These are phyloP conservation scores for Deroplatys truncata DNA, from an alignment of 2,888 invertebrate species.

Conservation along the genomic window DNA sequence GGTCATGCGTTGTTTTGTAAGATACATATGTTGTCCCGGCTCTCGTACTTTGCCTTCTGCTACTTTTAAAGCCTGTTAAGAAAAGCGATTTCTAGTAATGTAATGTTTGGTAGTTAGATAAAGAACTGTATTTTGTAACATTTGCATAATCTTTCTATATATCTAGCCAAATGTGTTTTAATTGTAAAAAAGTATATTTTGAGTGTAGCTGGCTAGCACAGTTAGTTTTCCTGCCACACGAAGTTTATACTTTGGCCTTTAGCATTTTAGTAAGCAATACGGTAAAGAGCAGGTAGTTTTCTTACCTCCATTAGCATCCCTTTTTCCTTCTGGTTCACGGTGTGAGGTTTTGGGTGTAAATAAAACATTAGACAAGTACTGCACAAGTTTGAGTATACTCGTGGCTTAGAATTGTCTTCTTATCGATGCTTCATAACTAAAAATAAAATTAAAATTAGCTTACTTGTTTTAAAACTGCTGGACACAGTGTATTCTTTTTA, in stretches of 20 bases:
- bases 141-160: background rate
- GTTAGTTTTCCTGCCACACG: background rate
- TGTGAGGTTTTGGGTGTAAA: background rate
- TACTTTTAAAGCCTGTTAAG: too few relatives aligned
- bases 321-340: background rate
- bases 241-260: background rate
- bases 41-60: too few relatives aligned
- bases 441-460: too few relatives aligned
- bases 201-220: background rate
- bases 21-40: too few relatives aligned
- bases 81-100: too few relatives aligned
- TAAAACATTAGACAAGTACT: too few relatives aligned
- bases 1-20: too few relatives aligned
- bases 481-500: too few relatives aligned
- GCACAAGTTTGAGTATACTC: too few relatives aligned
- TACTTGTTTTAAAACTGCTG: too few relatives aligned
- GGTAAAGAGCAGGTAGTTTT: background rate
- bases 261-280: background rate
- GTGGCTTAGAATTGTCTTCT: too few relatives aligned
- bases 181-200: background rate
- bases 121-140: background rate
- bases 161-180: background rate
- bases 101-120: background rate
- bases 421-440: too few relatives aligned
- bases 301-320: background rate